Evolutionary conservation across 2,113 vertebrate species (phyloP).

Genomic region (Toxotes chatareus): DNA sequence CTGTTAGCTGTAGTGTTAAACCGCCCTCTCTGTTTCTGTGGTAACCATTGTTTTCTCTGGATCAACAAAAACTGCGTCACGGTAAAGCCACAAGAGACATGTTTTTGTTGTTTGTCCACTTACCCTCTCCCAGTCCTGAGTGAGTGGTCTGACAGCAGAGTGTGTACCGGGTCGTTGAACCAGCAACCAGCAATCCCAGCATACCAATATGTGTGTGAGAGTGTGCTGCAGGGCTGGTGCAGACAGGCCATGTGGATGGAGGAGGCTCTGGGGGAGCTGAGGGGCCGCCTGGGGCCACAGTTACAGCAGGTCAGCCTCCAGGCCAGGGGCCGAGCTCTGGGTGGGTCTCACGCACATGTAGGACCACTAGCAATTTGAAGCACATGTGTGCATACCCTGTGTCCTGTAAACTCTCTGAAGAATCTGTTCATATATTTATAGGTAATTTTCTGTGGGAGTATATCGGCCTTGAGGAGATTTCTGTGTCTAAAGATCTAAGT

Average conservation of each 20-base stretch:
- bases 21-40: neutral
- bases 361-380: neutral
- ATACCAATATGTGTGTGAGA: constrained; percentile 80
- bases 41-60: neutral
- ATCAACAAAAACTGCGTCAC: neutral
- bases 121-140: constrained; percentile 83
- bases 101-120: neutral
- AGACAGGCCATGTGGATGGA: constrained; percentile 84
- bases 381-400: neutral
- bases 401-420: neutral
- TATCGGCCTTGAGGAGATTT: constrained; percentile 65
- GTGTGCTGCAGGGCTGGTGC: constrained; percentile 84
- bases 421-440: constrained; percentile 55
- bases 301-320: constrained; percentile 77
- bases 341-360: constrained; percentile 64
- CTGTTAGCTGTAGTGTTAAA: neutral
- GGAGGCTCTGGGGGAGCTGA: constrained; percentile 80
- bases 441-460: constrained; percentile 87
- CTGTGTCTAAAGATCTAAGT: constrained; percentile 69
- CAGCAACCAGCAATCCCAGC: constrained; percentile 60
- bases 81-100: neutral
- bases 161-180: neutral
- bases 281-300: constrained; percentile 72
- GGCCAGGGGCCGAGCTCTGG: constrained; percentile 83
- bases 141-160: constrained; percentile 83